Evolutionary conservation across 2,888 invertebrate genomes (phyloP), one percentile per base, ranked within the genome.

Genomic region (Dicranocentrus wangi): DNA sequence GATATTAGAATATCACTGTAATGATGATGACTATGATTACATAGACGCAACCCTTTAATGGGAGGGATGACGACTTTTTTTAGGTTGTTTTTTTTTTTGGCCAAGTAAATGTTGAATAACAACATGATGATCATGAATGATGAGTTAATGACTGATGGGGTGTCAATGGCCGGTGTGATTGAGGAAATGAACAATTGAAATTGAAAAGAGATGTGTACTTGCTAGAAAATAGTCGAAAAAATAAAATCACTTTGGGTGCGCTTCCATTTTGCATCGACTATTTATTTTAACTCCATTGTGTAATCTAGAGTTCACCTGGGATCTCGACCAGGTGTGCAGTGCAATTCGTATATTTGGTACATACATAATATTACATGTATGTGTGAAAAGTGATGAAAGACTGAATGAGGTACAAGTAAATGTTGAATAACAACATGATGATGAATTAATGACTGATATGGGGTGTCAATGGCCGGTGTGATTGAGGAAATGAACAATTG

Each of bases 321-420:
- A n/a, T n/a, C n/a, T n/a, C n/a, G n/a, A n/a, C n/a, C n/a, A n/a
- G n/a, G n/a, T n/a, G n/a, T n/a, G n/a, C n/a, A n/a, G n/a, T n/a
- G n/a, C n/a, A n/a, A n/a, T n/a, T n/a, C n/a, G n/a, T n/a, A n/a
- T n/a, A n/a, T n/a, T n/a, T n/a, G n/a, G n/a, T n/a, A n/a, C n/a
- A n/a, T n/a, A n/a, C n/a, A n/a, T n/a, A n/a, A n/a, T n/a, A n/a
- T n/a, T n/a, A n/a, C n/a, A n/a, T n/a, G n/a, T n/a, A n/a, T n/a
- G 53, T 73, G 53, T 63, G 19, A 1, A 53, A 47, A 51, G 21
- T 53, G 65, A 23, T 51, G 53, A 63, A 32, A 47, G 58, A 42
- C 47, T 70, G 71, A 60, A 60, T 71, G 25, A 25, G 42, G 55
- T 55, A 7, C n/a, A n/a, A n/a, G n/a, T n/a, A n/a, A n/a, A n/a